These are phyloP conservation scores for Pyrgilauda ruficollis DNA, from an alignment of 2,113 vertebrate species.

Conservation along the genomic window DNA sequence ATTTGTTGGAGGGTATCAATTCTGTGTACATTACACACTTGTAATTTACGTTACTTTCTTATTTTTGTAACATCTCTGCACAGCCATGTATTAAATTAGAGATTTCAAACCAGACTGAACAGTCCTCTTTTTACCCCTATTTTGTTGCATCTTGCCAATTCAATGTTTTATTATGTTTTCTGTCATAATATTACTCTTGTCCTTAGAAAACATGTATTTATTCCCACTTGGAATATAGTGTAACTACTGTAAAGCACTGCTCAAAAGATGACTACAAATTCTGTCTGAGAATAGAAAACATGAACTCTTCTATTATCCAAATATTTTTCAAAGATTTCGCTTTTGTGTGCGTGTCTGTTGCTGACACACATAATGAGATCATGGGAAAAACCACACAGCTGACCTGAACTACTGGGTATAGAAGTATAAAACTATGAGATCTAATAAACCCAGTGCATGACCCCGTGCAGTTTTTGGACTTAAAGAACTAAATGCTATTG, in stretches of 20 bases:
- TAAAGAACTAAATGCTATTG: slow-evolving; percentile 41
- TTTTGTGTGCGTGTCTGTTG: slow-evolving; percentile 39
- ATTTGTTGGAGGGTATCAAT: background rate
- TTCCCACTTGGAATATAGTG: slow-evolving; percentile 67
- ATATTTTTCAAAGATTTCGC: slow-evolving; percentile 59
- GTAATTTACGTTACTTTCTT: slow-evolving; percentile 45
- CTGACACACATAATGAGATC: slow-evolving; percentile 58
- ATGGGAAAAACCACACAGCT: slow-evolving; percentile 57
- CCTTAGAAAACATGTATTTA: slow-evolving; percentile 70
- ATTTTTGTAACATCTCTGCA: background rate
- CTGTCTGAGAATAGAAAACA: slow-evolving; percentile 63
- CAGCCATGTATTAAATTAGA: slow-evolving; percentile 49
- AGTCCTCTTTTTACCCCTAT: slow-evolving; percentile 62
- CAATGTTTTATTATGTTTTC: slow-evolving; percentile 72
- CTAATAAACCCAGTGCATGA: slow-evolving; percentile 36
- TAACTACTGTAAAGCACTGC: slow-evolving; percentile 64
- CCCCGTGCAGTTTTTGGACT: slow-evolving; percentile 24
- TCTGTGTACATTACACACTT: background rate
- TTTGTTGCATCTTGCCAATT: slow-evolving; percentile 68
- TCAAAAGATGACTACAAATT: slow-evolving; percentile 61
- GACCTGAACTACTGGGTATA: slow-evolving; percentile 54
- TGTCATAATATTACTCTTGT: slow-evolving; percentile 74
- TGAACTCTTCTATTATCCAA: slow-evolving; percentile 69
- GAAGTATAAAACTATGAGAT: slow-evolving; percentile 49
- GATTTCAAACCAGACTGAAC: slow-evolving; percentile 65